Evolutionary conservation across 2,113 vertebrate genomes (phyloP).

Genomic region (Pithys albifrons): DNA sequence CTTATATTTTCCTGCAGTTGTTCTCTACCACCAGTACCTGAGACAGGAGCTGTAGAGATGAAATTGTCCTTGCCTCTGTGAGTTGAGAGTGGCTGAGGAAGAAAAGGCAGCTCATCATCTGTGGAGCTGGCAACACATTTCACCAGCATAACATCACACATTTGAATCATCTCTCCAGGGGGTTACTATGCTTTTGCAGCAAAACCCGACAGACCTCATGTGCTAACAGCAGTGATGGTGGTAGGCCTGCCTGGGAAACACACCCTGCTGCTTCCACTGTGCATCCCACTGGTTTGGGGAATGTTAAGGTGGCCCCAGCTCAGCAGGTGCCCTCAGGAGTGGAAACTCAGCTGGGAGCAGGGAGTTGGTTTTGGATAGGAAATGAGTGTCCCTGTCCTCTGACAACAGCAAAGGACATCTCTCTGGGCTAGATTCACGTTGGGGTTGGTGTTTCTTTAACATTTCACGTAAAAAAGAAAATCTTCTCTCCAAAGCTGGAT

Average conservation of each 20-base stretch:
- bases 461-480: background rate
- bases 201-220: background rate
- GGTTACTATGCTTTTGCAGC: background rate
- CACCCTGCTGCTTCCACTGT: background rate
- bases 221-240: background rate
- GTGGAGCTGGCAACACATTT: background rate
- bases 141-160: background rate
- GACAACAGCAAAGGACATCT: background rate
- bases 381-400: background rate
- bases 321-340: background rate
- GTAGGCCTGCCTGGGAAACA: background rate
- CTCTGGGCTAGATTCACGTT: background rate
- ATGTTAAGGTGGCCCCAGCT: background rate
- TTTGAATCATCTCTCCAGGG: background rate
- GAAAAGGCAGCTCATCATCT: background rate
- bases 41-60: background rate
- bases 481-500: background rate
- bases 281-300: background rate
- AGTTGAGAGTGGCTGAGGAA: background rate
- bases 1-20: background rate
- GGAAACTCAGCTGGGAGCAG: background rate
- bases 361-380: background rate
- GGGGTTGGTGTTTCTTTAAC: background rate
- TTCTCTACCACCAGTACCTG: background rate
- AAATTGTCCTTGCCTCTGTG: background rate